phyloP scores from a whole-genome alignment of 2,113 vertebrate genomes.

The Eonycteris spelaea region DNA sequence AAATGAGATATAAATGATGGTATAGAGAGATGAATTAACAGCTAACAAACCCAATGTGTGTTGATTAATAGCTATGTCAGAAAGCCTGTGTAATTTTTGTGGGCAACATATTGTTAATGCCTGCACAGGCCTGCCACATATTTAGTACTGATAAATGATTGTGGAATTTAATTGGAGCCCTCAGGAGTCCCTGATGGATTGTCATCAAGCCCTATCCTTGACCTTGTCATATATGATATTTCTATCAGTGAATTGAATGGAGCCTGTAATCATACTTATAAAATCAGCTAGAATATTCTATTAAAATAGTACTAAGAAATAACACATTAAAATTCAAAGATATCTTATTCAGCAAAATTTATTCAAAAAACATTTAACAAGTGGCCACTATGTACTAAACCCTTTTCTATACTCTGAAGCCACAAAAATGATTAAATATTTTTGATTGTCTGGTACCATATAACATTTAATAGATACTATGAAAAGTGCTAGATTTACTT shows the following conservation, averaged over 20 bases:
- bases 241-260: conserved; percentile 27
- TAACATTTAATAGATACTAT: background rate
- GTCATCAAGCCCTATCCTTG: conserved; percentile 45
- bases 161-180: conserved; percentile 55
- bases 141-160: conserved; percentile 59
- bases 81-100: conserved; percentile 10
- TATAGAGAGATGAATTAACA: conserved; percentile 22
- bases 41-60: conserved; percentile 10
- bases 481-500: background rate
- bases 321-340: background rate
- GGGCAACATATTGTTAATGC: conserved; percentile 44
- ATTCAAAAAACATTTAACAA: background rate
- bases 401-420: background rate
- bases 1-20: conserved; percentile 19
- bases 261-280: conserved; percentile 26
- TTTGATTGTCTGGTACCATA: background rate
- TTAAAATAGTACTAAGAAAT: conserved; percentile 40
- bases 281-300: conserved; percentile 6
- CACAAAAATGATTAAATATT: background rate
- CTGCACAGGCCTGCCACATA: background rate
- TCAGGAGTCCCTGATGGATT: conserved; percentile 25
- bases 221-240: conserved; percentile 53
- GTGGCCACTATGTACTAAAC: background rate
- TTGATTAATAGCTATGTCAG: conserved; percentile 49
- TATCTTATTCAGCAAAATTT: conserved; percentile 3